Evolutionary conservation across 2,888 invertebrate species (phyloP), one percentile per base, ranked within the genome.

Genomic region (Cosmia trapezina): DNA sequence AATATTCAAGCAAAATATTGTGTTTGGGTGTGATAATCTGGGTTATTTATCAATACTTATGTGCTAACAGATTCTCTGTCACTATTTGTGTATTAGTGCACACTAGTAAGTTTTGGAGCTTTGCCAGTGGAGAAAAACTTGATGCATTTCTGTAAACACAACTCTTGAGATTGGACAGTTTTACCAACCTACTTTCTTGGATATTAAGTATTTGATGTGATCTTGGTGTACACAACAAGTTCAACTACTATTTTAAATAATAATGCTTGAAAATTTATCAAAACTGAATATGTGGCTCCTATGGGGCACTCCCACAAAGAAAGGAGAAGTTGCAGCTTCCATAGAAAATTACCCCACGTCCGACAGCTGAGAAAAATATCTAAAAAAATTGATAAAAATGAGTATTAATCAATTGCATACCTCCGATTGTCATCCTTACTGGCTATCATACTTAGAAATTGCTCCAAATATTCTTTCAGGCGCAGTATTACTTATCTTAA

Each of bases 71-170:
- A 54, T 54, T 47, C 41, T 59, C 41, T 70, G 59, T 70, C n/a
- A 65, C 33, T 72, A 62, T 61, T 70, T 59, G 41, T 70, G 53
- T 71, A 28, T 41, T 53, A 53, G 53, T 73, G 60, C 61, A 56
- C 41, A 65, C 22, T 69, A n/a, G 60, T 51, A 47, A 57, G 64
- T 41, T 45, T 69, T 80, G 83, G 70, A 79, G 63, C 33, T 66
- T 43, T 74, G 83, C 74, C 62, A 83, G 57, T 12, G 11, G 8
- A 54, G 19, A 41, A 62, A 70, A 33, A 51, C 8, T 51, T 78
- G 60, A 59, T 70, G 45, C 45, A 33, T 22, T 51, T 70, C 54
- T 61, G 62, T 51, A 60, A 62, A 59, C 33, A 74, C 14, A 17
- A 6, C 4, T 68, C 17, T 66, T 59, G 12, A 33, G 7, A 17